Evolutionary conservation across 2,797 vertebrate species (phyloP).

Genomic region (Ambastaia sidthimunki): DNA sequence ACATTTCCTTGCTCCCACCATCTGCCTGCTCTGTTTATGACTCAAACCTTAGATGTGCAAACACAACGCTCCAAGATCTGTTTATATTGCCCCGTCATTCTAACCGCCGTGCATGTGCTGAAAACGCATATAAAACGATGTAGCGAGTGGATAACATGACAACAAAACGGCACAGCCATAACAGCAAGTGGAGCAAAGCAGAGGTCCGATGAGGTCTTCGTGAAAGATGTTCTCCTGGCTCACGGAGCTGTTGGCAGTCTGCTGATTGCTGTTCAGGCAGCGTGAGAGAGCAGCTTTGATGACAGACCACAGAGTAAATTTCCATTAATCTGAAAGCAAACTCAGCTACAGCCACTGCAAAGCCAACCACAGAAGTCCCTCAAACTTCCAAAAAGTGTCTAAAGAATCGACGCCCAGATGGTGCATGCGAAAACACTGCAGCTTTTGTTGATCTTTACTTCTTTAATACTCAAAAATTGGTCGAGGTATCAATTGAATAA

Average conservation of each 20-base stretch:
- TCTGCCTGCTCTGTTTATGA: conserved; percentile 31
- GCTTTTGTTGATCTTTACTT: conserved; percentile 11
- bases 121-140: conserved; percentile 27
- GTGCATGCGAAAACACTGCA: conserved; percentile 10
- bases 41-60: conserved; percentile 21
- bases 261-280: conserved; percentile 41
- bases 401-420: conserved; percentile 29
- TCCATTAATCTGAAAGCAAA: conserved; percentile 50
- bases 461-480: background rate
- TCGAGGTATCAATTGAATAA: background rate
- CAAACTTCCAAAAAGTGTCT: conserved; percentile 43
- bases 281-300: conserved; percentile 47
- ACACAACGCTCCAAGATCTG: conserved; percentile 17
- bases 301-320: conserved; percentile 51
- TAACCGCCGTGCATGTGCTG: conserved; percentile 30
- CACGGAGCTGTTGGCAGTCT: conserved; percentile 28
- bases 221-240: conserved; percentile 45
- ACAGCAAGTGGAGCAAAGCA: conserved; percentile 13
- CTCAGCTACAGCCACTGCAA: conserved; percentile 39
- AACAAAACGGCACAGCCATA: conserved; percentile 36
- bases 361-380: conserved; percentile 34
- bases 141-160: conserved; percentile 36
- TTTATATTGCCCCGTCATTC: conserved; percentile 18
- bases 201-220: conserved; percentile 30
- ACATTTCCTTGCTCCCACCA: conserved; percentile 28